Evolutionary conservation across 2,888 invertebrate genomes (phyloP).

Genomic region (Isoperla grammatica): DNA sequence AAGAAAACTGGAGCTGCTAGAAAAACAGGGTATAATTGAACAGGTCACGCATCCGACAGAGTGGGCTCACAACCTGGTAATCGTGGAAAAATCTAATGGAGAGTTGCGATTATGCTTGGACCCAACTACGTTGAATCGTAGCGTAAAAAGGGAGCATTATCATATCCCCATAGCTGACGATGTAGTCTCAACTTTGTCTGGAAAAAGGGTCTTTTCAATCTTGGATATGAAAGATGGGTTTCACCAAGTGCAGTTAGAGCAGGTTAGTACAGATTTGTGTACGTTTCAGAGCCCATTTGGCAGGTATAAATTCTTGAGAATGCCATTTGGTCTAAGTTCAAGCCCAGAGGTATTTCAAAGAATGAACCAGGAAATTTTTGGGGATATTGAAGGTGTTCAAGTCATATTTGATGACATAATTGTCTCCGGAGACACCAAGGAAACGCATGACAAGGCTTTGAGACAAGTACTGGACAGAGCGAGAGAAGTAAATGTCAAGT

Average conservation of each 20-base stretch:
- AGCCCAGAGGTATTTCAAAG: not conserved
- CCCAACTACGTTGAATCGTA: no score
- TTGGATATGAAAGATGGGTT: conserved; percentile 25
- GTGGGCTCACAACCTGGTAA: no score
- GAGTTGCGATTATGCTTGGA: no score
- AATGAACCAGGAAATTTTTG: conserved; percentile 37
- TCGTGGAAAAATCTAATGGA: no score
- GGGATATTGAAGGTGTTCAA: conserved; percentile 37
- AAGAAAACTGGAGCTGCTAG: no score
- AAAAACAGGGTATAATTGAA: no score
- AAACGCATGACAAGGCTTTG: conserved; percentile 14
- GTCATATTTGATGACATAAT: conserved; percentile 40
- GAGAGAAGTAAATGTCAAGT: conserved; percentile 32
- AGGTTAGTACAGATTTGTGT: conserved; percentile 22
- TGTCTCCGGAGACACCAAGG: conserved; percentile 30
- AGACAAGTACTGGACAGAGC: conserved; percentile 23
- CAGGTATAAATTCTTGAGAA: conserved; percentile 20
- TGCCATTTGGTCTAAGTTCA: conserved; percentile 24
- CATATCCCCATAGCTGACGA: no score
- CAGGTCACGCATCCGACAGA: no score
- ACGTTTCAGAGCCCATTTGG: conserved; percentile 24
- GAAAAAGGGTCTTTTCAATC: conserved; percentile 21
- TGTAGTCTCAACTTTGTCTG: no score
- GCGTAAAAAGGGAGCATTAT: no score
- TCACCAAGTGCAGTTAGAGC: conserved; percentile 22